Evolutionary conservation across 2,797 vertebrate species (phyloP).

Genomic region (Dendrocincla fuliginosa): DNA sequence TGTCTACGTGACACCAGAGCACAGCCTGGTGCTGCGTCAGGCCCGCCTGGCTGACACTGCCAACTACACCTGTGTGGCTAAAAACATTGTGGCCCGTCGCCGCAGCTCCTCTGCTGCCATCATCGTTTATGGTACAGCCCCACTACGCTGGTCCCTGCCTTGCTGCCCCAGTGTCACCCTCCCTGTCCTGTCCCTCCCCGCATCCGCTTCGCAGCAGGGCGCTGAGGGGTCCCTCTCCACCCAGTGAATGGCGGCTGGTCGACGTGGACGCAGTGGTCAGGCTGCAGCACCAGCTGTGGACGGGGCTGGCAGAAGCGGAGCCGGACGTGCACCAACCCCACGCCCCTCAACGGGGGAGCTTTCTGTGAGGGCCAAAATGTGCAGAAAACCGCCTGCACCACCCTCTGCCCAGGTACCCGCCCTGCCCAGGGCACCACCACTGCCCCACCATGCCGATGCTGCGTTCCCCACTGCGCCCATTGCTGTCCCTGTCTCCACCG

Average conservation of each 20-base stretch:
- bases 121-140: slow-evolving; percentile 89
- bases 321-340: slow-evolving; percentile 98
- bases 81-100: slow-evolving; percentile 96
- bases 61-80: slow-evolving; percentile 99
- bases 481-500: not conserved
- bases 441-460: not conserved
- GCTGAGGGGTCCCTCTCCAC: slow-evolving; percentile 75
- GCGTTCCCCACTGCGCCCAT: not conserved
- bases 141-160: accelerated
- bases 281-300: slow-evolving; percentile 96
- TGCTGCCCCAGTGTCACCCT: not conserved
- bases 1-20: slow-evolving; percentile 90
- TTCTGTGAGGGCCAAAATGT: slow-evolving; percentile 98
- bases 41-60: slow-evolving; percentile 94
- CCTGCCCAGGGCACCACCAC: not conserved
- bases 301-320: slow-evolving; percentile 99
- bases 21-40: slow-evolving; percentile 94
- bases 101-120: slow-evolving; percentile 91
- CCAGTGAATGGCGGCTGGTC: slow-evolving; percentile 99
- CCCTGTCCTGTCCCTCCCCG: not conserved
- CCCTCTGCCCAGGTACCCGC: slow-evolving; percentile 95
- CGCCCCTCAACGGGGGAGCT: slow-evolving; percentile 97
- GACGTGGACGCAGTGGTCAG: slow-evolving; percentile 97
- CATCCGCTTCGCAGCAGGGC: not conserved
- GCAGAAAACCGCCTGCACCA: slow-evolving; percentile 98